Conservation (phyloP, 2,113 vertebrate species). For the Perognathus longimembris region DNA sequence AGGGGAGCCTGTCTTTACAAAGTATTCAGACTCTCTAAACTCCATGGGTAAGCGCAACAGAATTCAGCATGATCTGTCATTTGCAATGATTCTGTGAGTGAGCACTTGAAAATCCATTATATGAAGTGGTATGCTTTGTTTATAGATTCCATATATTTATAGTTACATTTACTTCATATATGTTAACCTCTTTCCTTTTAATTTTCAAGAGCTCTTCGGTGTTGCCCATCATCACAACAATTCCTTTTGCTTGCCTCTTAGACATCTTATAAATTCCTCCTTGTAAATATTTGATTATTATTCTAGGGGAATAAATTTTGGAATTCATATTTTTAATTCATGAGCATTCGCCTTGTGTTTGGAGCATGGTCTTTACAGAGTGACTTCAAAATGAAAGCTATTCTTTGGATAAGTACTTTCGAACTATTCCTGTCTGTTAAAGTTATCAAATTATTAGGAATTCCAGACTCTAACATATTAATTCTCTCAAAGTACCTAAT, state of each 20-base stretch:
- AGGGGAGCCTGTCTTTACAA: not conserved
- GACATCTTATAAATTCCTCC: not conserved
- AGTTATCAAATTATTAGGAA: not conserved
- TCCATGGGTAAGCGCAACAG: not conserved
- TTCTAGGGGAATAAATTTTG: not conserved
- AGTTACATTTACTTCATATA: not conserved
- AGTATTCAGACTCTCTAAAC: not conserved
- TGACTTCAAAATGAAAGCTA: not conserved
- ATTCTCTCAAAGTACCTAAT: not conserved
- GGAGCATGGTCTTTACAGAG: not conserved
- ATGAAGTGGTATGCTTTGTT: not conserved
- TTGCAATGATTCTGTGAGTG: not conserved
- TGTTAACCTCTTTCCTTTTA: not conserved
- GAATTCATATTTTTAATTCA: not conserved
- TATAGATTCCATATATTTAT: not conserved
- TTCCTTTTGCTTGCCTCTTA: constrained; percentile 14
- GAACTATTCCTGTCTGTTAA: constrained; percentile 3
- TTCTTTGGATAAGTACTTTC: constrained; percentile 7
- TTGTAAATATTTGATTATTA: not conserved
- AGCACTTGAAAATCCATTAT: not conserved
- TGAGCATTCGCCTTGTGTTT: not conserved
- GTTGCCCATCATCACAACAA: not conserved
- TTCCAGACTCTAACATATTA: constrained; percentile 1
- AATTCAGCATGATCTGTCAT: not conserved
- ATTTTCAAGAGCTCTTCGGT: not conserved